Percentiles rank a stretch among this genome's conserved stretches.
These are phyloP conservation scores for Opisthograptis luteolata DNA, from an alignment of 2,888 invertebrate genomes.

Conservation along the genomic window DNA sequence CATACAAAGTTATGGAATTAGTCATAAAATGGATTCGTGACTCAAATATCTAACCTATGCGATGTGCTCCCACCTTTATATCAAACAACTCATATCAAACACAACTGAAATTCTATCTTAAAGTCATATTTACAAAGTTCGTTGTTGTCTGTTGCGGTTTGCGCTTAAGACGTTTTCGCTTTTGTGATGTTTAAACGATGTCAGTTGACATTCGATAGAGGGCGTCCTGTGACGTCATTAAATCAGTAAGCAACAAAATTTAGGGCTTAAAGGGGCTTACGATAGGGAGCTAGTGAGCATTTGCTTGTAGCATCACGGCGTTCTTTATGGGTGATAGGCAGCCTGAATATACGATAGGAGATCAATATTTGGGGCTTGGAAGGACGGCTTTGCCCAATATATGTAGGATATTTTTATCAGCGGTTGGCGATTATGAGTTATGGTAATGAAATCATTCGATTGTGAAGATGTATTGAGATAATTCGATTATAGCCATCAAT, in stretches of 20 bases:
- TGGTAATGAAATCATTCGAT: too few relatives aligned
- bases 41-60: slow-evolving; percentile 83
- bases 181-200: slow-evolving; percentile 53
- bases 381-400: not conserved
- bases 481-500: too few relatives aligned
- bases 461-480: too few relatives aligned
- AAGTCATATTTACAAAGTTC: fast-evolving
- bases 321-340: slow-evolving; percentile 41
- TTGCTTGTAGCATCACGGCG: slow-evolving; percentile 43
- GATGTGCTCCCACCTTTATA: slow-evolving; percentile 42
- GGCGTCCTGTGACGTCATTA: slow-evolving; percentile 81
- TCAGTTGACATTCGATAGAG: slow-evolving; percentile 83
- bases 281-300: slow-evolving; percentile 51
- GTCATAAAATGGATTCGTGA: slow-evolving; percentile 84
- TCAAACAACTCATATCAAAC: slow-evolving; percentile 26
- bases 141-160: slow-evolving; percentile 10
- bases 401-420: too few relatives aligned
- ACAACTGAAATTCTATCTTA: slow-evolving; percentile 36
- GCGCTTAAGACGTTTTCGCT: slow-evolving; percentile 37
- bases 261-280: slow-evolving; percentile 70
- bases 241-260: slow-evolving; percentile 81
- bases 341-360: slow-evolving; percentile 29
- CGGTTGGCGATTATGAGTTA: too few relatives aligned
- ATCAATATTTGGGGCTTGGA: slow-evolving; percentile 18
- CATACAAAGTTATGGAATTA: slow-evolving; percentile 85